Percentiles rank a stretch among this genome's conserved stretches.
Evolutionary conservation across 2,113 vertebrate genomes (phyloP).

Genomic region (Pardalotus punctatus): DNA sequence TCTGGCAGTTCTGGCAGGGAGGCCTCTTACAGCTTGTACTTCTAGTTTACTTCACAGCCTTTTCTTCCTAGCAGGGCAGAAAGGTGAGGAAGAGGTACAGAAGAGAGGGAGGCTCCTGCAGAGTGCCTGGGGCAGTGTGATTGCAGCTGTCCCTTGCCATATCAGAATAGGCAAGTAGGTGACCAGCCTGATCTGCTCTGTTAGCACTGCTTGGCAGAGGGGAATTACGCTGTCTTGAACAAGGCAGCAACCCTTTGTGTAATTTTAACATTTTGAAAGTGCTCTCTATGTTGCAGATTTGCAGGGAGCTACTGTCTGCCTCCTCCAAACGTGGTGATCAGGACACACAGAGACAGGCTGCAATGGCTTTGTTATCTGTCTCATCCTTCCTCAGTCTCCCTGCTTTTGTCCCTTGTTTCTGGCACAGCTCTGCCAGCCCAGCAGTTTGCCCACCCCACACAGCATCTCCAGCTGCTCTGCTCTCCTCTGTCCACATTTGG

Average conservation of each 20-base stretch:
- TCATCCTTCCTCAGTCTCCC: background rate
- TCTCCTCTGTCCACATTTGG: background rate
- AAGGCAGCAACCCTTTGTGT: background rate
- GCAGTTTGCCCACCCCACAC: background rate
- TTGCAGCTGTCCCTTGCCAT: background rate
- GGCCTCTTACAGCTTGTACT: background rate
- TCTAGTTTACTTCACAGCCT: background rate
- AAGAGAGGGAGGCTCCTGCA: background rate
- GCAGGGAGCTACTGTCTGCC: background rate
- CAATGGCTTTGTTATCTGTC: background rate
- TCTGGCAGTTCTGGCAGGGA: background rate
- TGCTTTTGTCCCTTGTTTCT: background rate
- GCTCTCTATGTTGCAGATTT: background rate
- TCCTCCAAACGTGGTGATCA: background rate
- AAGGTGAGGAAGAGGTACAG: background rate
- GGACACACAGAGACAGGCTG: background rate
- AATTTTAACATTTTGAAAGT: constrained; percentile 2
- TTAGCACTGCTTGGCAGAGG: background rate
- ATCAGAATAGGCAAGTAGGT: background rate
- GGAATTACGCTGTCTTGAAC: background rate
- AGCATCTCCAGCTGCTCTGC: background rate
- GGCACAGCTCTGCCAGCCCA: background rate
- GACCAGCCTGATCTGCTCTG: background rate
- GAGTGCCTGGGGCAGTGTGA: background rate
- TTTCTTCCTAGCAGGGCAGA: background rate